Evolutionary conservation across 1,140 invertebrate species (phyloP).

Genomic region (Lutraria rhynchaena): DNA sequence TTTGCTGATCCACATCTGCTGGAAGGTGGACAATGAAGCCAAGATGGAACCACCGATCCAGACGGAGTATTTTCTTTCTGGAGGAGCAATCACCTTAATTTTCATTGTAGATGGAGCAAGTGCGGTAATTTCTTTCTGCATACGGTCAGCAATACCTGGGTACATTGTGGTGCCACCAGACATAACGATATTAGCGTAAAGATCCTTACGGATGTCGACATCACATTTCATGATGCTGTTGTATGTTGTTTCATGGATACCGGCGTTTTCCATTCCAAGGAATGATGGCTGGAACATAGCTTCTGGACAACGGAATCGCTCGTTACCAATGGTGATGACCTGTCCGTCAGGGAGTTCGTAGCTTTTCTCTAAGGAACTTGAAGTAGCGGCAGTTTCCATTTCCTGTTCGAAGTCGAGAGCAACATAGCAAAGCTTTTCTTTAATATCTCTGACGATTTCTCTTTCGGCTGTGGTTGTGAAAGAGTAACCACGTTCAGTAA

Average conservation of each 20-base stretch:
- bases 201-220: slow-evolving; percentile 93
- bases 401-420: slow-evolving; percentile 97
- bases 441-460: slow-evolving; percentile 74
- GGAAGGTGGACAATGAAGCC: slow-evolving; percentile 86
- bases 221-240: slow-evolving; percentile 89
- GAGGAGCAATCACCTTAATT: slow-evolving; percentile 59
- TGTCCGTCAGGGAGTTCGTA: slow-evolving; percentile 83
- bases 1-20: slow-evolving; percentile 86
- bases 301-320: slow-evolving; percentile 84
- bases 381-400: slow-evolving; percentile 92
- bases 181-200: slow-evolving; percentile 95
- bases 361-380: slow-evolving; percentile 78
- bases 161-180: slow-evolving; percentile 91
- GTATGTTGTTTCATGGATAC: slow-evolving; percentile 87
- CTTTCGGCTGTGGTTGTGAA: slow-evolving; percentile 85
- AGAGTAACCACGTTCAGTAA: slow-evolving; percentile 69
- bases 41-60: slow-evolving; percentile 83
- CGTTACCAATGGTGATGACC: slow-evolving; percentile 97
- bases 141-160: slow-evolving; percentile 84
- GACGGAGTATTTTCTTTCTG: slow-evolving; percentile 36
- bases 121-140: slow-evolving; percentile 82
- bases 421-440: slow-evolving; percentile 94
- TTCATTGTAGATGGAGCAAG: slow-evolving; percentile 80
- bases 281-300: slow-evolving; percentile 88
- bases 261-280: slow-evolving; percentile 76